A percentile compares a stretch with the other conserved stretches of the same genome.
These are phyloP conservation scores for Fringilla coelebs DNA, from an alignment of 2,797 vertebrate species.

Conservation along the genomic window DNA sequence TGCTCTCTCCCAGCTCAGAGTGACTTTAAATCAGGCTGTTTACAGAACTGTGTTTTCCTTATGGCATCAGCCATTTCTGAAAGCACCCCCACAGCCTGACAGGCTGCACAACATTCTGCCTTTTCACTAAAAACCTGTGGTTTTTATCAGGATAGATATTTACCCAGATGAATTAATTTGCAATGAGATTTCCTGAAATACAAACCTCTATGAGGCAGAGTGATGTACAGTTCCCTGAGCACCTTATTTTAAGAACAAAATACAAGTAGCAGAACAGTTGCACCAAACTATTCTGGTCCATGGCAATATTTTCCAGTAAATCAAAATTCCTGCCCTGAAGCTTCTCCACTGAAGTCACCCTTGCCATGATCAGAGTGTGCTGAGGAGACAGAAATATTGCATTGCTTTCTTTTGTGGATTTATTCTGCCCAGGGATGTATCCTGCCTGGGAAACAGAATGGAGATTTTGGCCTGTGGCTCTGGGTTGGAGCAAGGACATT, in stretches of 20 bases:
- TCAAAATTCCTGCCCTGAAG: background rate
- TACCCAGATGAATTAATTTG: background rate
- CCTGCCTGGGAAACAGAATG: background rate
- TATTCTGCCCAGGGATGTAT: background rate
- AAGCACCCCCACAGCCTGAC: background rate
- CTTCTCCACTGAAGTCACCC: background rate
- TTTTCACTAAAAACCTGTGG: background rate
- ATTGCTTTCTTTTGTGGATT: background rate
- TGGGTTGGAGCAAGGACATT: rapidly evolving
- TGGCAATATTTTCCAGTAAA: background rate
- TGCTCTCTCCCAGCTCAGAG: background rate
- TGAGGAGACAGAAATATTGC: background rate
- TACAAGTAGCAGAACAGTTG: background rate
- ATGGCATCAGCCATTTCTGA: background rate
- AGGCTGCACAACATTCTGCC: background rate
- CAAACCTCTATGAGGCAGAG: background rate
- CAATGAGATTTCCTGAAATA: background rate
- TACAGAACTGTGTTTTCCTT: background rate
- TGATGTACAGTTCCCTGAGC: background rate
- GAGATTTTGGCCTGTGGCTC: background rate
- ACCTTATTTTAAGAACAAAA: background rate
- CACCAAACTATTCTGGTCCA: background rate
- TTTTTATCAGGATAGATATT: background rate
- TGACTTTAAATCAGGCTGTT: background rate
- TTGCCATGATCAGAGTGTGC: background rate